Evolutionary conservation across 2,113 vertebrate genomes (phyloP).

Genomic region (Festucalex cinctus): DNA sequence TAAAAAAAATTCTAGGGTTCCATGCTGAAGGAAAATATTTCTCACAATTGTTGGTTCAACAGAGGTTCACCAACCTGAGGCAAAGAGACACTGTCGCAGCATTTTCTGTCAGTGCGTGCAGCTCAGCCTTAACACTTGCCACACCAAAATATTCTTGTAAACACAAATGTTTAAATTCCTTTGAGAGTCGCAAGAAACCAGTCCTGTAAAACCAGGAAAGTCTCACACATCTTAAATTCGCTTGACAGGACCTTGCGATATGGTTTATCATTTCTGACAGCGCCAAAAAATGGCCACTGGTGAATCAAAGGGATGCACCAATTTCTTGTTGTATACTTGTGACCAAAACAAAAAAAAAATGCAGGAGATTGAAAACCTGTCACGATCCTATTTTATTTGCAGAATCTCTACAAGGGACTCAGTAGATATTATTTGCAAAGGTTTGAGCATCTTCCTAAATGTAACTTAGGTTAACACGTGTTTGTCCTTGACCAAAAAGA

Average conservation of each 20-base stretch:
- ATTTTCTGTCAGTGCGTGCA: not conserved
- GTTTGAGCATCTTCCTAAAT: not conserved
- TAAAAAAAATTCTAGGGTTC: not conserved
- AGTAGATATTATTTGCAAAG: not conserved
- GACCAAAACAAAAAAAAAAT: too few species aligned
- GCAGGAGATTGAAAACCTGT: not conserved
- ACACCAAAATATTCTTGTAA: not conserved
- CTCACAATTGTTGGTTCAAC: not conserved
- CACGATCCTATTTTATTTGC: not conserved
- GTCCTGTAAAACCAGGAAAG: not conserved
- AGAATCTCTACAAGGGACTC: not conserved
- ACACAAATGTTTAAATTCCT: not conserved
- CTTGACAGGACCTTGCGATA: not conserved
- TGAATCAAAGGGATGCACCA: not conserved
- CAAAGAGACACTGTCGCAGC: not conserved
- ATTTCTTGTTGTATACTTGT: not conserved
- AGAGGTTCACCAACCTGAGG: not conserved
- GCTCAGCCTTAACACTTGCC: not conserved
- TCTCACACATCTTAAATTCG: not conserved
- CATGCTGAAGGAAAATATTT: not conserved
- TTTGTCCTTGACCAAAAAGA: not conserved
- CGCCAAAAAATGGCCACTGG: not conserved
- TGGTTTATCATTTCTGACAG: not conserved
- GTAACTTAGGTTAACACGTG: not conserved
- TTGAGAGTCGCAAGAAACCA: not conserved